Percentiles rank a stretch among this genome's conserved stretches.
These are phyloP conservation scores for Crenichthys baileyi DNA, from an alignment of 2,797 vertebrate species.

Conservation along the genomic window DNA sequence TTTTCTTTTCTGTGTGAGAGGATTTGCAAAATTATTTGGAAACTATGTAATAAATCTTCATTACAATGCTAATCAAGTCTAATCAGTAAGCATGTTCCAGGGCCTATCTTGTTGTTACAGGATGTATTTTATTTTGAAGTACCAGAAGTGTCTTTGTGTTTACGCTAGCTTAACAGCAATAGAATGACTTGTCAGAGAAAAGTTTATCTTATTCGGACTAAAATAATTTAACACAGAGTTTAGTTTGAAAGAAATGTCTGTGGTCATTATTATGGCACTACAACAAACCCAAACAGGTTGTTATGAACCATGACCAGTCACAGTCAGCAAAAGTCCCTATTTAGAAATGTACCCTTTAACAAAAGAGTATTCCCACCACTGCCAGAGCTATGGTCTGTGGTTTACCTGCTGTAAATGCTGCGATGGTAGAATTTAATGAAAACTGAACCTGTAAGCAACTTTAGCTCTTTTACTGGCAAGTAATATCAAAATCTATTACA, in stretches of 20 bases:
- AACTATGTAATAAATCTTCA: background rate
- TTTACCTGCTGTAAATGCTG: too few species aligned
- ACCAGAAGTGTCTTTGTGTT: background rate
- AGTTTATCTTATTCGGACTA: background rate
- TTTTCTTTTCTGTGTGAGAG: background rate
- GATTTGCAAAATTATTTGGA: background rate
- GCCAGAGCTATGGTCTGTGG: too few species aligned
- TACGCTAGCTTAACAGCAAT: background rate
- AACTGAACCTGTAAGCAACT: too few species aligned
- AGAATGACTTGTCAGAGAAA: background rate
- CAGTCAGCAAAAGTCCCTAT: too few species aligned
- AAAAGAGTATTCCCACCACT: too few species aligned
- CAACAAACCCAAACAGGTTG: background rate
- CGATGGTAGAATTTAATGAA: too few species aligned
- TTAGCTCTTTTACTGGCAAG: too few species aligned
- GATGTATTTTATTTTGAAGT: background rate
- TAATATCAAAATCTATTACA: too few species aligned
- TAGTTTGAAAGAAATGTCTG: background rate
- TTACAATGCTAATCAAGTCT: background rate
- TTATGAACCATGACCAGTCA: background rate
- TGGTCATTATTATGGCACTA: background rate
- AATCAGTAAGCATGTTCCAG: background rate
- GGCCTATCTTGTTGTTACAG: background rate
- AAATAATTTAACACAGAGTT: background rate
- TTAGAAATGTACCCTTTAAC: too few species aligned